Evolutionary conservation across 2,888 invertebrate genomes (phyloP), one percentile per base, ranked within the genome.

Genomic region (Crepidodera aurea): DNA sequence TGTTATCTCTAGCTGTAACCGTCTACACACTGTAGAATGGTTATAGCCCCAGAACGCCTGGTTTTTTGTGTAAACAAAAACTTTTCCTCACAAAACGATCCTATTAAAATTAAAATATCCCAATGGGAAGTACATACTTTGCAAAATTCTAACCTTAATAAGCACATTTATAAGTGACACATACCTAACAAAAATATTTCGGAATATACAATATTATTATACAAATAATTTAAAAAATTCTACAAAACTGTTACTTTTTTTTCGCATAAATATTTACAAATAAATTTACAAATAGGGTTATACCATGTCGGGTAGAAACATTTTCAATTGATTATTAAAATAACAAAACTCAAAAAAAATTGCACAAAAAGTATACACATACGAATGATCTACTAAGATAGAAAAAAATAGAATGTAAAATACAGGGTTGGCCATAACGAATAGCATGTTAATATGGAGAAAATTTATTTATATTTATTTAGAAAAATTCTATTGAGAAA

Each of bases 151-250:
- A 29, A 48, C 48, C 48, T 48, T 27, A 48, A 48, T 29, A 57
- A 48, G 57, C 57, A 57, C 50, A 57, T 57, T 16, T 48, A 56
- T 34, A 34, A 25, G 29, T 54, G 53, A 53, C 39, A 54, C 42
- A 42, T 53, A 29, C 40, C 42, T 54, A 54, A 54, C 50, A 48
- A 58, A 58, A 48, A 57, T 61, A 39, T 39, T 57, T 53, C 19
- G 54, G 46, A 66, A 63, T 66, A 54, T 66, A 66, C 64, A 66
- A 29, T 48, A 32, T 60, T 62, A 64, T 62, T 60, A 46, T 67
- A 65, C 67, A 67, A 67, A 67, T 62, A 63, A 64, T 64, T 64
- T 66, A 66, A 62, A 65, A 61, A 67, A 63, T 56, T 63, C 64
- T 67, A 67, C 63, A 63, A 59, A 63, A 59, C 27, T 54, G 13